Evolutionary conservation across 2,797 vertebrate genomes (phyloP).

Genomic region (Hippoglossus hippoglossus): DNA sequence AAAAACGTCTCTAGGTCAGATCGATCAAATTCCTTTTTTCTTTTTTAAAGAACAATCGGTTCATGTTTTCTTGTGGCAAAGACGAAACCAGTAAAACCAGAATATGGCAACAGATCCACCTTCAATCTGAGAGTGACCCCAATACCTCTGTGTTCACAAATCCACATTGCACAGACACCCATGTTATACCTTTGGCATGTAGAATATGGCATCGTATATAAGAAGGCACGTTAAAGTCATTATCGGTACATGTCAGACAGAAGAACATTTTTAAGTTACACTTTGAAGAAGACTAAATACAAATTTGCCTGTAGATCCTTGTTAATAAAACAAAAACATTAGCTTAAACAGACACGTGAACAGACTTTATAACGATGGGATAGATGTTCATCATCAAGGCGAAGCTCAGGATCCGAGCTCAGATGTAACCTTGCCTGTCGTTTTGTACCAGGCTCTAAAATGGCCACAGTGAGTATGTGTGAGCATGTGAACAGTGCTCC

Average conservation of each 20-base stretch:
- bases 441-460: conserved; percentile 68
- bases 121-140: conserved; percentile 22
- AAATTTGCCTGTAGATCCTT: conserved; percentile 19
- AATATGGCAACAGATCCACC: conserved; percentile 20
- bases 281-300: conserved; percentile 48
- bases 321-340: too few species aligned
- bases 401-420: conserved; percentile 13
- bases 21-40: conserved; percentile 11
- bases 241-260: conserved; percentile 10
- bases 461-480: conserved; percentile 54
- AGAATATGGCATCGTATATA: conserved; percentile 36
- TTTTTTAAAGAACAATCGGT: conserved; percentile 5
- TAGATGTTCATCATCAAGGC: conserved; percentile 31
- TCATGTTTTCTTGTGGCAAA: conserved; percentile 7
- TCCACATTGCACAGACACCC: conserved; percentile 70
- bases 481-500: conserved; percentile 71
- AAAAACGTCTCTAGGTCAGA: too few species aligned
- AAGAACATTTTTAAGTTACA: conserved; percentile 45
- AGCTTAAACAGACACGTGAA: not conserved
- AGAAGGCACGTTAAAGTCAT: conserved; percentile 32
- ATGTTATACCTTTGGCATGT: conserved; percentile 64
- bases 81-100: conserved; percentile 39
- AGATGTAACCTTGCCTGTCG: conserved; percentile 55
- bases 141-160: conserved; percentile 46
- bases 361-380: not conserved